Evolutionary conservation across 2,113 vertebrate genomes (phyloP).

Genomic region (Podarcis muralis): DNA sequence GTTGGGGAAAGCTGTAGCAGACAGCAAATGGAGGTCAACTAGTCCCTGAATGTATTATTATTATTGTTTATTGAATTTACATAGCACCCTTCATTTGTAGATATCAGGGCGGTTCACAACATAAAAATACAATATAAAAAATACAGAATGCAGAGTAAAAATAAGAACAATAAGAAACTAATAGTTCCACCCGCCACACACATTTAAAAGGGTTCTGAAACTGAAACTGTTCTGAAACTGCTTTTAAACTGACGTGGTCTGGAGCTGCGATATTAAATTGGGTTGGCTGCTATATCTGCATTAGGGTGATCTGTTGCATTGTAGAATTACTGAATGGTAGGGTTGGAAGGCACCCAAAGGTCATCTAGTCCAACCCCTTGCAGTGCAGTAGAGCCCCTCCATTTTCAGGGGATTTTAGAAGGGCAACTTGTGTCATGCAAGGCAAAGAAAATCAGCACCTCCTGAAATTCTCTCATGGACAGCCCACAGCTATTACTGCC

Average conservation of each 20-base stretch:
- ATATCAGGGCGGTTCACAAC: too few species aligned
- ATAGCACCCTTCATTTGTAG: too few species aligned
- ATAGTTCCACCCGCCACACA: too few species aligned
- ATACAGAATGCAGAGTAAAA: too few species aligned
- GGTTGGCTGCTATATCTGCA: not conserved
- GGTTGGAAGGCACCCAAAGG: too few species aligned
- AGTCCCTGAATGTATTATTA: not conserved
- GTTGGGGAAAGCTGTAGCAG: not conserved
- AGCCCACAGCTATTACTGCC: not conserved
- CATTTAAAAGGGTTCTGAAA: too few species aligned
- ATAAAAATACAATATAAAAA: too few species aligned
- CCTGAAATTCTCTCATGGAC: not conserved
- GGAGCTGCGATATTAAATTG: not conserved
- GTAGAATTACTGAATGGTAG: too few species aligned
- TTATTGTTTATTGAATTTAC: not conserved
- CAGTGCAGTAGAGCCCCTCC: not conserved
- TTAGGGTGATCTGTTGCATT: not conserved
- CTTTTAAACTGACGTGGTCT: too few species aligned
- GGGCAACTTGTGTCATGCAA: not conserved
- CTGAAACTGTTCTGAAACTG: too few species aligned
- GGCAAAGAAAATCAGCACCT: not conserved
- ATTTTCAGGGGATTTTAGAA: not conserved
- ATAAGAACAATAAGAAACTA: too few species aligned
- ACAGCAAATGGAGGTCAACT: not conserved
- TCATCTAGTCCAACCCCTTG: too few species aligned